Percentiles rank a stretch among this genome's conserved stretches.
These are phyloP conservation scores for Piscicola geometra DNA, from an alignment of 2,888 invertebrate genomes.

Conservation along the genomic window DNA sequence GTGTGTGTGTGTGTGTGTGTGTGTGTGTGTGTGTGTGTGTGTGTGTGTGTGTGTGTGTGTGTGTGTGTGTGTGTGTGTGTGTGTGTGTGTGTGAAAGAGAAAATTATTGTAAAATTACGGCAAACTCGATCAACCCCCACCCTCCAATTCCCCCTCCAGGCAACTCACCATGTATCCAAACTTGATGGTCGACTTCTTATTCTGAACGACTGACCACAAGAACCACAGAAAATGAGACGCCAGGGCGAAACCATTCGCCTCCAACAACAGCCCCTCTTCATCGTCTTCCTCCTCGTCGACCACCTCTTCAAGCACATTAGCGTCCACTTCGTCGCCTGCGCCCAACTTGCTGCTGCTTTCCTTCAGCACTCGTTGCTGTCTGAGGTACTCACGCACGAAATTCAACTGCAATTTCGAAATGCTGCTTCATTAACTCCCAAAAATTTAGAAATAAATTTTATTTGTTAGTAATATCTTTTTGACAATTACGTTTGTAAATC, in stretches of 20 bases:
- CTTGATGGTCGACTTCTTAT: conserved; percentile 77
- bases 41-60: background rate
- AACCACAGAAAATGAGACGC: conserved; percentile 90
- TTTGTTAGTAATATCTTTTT: too few species aligned
- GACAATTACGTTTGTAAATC: too few species aligned
- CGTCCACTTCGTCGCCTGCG: background rate
- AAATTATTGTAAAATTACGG: background rate
- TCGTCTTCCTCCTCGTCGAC: conserved; percentile 39
- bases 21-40: background rate
- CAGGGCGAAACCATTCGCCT: conserved; percentile 77
- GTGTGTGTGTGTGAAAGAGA: background rate
- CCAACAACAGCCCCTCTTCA: conserved; percentile 61
- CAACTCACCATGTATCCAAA: conserved; percentile 90
- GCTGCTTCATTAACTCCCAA: background rate
- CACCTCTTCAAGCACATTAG: conserved; percentile 14
- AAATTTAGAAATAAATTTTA: conserved; percentile 4
- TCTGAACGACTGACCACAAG: conserved; percentile 85
- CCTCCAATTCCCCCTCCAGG: too few species aligned
- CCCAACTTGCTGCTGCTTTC: background rate
- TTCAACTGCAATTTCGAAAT: conserved; percentile 33
- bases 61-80: background rate
- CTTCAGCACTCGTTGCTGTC: conserved; percentile 6
- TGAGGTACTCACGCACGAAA: conserved; percentile 39
- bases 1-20: too few species aligned
- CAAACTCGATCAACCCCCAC: background rate